Base-by-base conservation (phyloP, 2,888 invertebrate genomes). In the Tiliacea citrago region DNA sequence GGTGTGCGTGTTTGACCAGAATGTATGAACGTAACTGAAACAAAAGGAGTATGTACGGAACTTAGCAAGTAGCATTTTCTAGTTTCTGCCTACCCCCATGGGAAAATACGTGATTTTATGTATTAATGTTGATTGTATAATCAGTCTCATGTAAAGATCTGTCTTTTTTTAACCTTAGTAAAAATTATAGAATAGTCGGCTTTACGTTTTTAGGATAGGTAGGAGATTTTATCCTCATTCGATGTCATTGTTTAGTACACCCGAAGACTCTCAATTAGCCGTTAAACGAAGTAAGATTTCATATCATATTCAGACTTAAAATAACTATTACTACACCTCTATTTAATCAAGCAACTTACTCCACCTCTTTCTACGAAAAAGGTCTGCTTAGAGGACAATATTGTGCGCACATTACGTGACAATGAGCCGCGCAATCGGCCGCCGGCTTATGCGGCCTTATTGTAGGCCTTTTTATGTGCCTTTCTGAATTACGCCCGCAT, bases 351-450 rank as follows among this genome's bases (percentile, higher is more conserved):
- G 67, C 58, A 69, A 53, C 49, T 39, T 21, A 35, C 35, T 72
- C 53, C 47, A 60, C 60, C 73, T 51, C 61, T 57, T 58, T 67
- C 82, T 29, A 29, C 39, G 55, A 39, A 57, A 61, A 60, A 61
- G 81, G 81, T 51, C 61, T 68, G 45, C 49, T 16, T 24, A 1
- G 47, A 68, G 66, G 60, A 57, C 73, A 77, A 83, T 85, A 86
- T 86, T 77, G 83, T 85, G 77, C 80, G 83, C 63, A 86, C 76
- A 85, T 85, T 85, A 85, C 77, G 85, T 86, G 87, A 85, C 86
- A 87, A 87, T 84, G 86, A 78, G 68, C 69, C 62, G 24, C 77
- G 61, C 81, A 81, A 78, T 71, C 77, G 87, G 72, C 81, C 73
- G 67, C 60, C 47, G 83, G 76, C 81, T 81, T 86, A 81, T 65